Conservation (phyloP, 1,140 invertebrate species). For the Ceratina calcarata region DNA sequence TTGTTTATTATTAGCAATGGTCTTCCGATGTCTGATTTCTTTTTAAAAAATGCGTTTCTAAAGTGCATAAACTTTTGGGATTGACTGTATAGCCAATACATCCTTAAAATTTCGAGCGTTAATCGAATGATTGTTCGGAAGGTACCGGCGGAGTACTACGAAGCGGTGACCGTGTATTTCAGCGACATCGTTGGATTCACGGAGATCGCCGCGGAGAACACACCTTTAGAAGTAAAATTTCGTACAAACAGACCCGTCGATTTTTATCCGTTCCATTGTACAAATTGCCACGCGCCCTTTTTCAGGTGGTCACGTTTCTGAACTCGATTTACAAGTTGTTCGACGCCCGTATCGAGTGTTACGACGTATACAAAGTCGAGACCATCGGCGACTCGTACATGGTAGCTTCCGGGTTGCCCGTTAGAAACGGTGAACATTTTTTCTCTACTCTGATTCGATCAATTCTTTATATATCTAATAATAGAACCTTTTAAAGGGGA, state of each 20-base stretch:
- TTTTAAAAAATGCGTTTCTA: no score
- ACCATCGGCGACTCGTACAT: slow-evolving; percentile 95
- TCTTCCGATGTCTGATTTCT: no score
- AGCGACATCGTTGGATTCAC: slow-evolving; percentile 97
- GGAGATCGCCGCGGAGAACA: slow-evolving; percentile 92
- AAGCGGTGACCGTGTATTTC: slow-evolving; percentile 95
- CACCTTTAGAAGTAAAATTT: slow-evolving; percentile 88
- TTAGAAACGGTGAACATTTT: slow-evolving; percentile 68
- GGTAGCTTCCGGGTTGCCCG: slow-evolving; percentile 82
- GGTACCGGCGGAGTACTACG: slow-evolving; percentile 93
- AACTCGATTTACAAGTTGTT: slow-evolving; percentile 97
- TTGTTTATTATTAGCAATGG: no score
- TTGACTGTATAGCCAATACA: no score
- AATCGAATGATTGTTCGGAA: slow-evolving; percentile 73
- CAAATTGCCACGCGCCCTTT: slow-evolving; percentile 53
- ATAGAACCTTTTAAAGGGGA: slow-evolving; percentile 81
- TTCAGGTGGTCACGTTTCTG: slow-evolving; percentile 93
- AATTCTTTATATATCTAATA: not conserved
- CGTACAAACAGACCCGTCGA: not conserved
- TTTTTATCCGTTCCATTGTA: slow-evolving; percentile 19
- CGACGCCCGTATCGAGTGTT: slow-evolving; percentile 94
- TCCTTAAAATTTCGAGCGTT: no score
- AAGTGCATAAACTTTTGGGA: no score
- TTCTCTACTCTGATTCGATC: not conserved
- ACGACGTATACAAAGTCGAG: slow-evolving; percentile 96